These are phyloP conservation scores for Hirtodrosophila confusa DNA, from an alignment of 2,888 invertebrate genomes.

Conservation along the genomic window DNA sequence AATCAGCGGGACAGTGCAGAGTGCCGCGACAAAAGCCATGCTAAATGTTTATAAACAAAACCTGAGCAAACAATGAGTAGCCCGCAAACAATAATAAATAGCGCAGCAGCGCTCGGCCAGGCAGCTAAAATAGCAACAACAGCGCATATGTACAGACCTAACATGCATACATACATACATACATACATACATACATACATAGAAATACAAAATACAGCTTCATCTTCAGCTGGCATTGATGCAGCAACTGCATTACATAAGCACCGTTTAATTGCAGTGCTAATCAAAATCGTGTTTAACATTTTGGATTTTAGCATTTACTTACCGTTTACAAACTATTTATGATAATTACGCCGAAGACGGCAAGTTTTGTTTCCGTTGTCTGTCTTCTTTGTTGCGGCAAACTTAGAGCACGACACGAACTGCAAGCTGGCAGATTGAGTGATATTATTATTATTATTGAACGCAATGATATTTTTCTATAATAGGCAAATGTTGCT, in stretches of 20 bases:
- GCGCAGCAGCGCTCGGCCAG: constrained; percentile 1
- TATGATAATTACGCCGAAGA: constrained; percentile 30
- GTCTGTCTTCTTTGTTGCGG: constrained; percentile 2
- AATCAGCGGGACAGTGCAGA: constrained; percentile 4
- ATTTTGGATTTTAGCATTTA: constrained; percentile 10
- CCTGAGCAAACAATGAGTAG: constrained; percentile 16
- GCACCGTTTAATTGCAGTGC: constrained; percentile 12
- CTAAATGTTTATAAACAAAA: constrained; percentile 68
- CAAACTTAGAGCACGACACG: not conserved
- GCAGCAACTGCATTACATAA: constrained; percentile 45
- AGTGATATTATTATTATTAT: not conserved
- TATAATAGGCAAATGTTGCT: constrained; percentile 4
- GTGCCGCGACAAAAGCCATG: not conserved
- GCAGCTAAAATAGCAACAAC: constrained; percentile 10
- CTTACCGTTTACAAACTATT: constrained; percentile 45
- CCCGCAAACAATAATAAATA: constrained; percentile 20
- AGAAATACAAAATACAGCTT: constrained; percentile 1
- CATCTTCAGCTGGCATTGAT: constrained; percentile 9
- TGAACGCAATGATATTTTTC: not conserved
- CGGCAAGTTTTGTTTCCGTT: constrained; percentile 20
- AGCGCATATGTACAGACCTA: no score
- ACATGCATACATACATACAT: not conserved
- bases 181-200: not conserved
- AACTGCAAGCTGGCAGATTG: not conserved
- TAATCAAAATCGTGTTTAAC: constrained; percentile 7